Evolutionary conservation across 1,140 invertebrate species (phyloP).

Genomic region (Homarus americanus): DNA sequence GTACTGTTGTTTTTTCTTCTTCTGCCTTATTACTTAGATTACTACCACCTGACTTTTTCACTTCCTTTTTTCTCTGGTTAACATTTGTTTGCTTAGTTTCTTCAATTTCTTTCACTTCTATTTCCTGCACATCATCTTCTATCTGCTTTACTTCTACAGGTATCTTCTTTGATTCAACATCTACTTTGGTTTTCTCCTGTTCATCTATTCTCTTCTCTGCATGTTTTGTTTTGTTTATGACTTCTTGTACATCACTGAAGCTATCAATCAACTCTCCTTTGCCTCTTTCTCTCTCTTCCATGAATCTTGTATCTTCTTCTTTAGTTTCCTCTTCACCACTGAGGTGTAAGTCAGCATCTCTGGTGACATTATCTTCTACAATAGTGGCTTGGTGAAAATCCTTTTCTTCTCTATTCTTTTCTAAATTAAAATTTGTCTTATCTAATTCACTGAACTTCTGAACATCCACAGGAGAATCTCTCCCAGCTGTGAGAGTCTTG

Average conservation of each 20-base stretch:
- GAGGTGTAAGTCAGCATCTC: neutral
- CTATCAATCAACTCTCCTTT: neutral
- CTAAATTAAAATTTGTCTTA: neutral
- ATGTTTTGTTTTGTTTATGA: neutral
- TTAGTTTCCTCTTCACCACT: neutral
- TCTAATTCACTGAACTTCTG: neutral
- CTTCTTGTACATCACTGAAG: neutral
- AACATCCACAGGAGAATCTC: neutral
- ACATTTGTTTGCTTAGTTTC: neutral
- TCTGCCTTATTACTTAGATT: neutral
- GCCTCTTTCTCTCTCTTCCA: neutral
- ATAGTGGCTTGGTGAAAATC: neutral
- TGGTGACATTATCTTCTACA: conserved; percentile 1
- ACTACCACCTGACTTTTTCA: neutral
- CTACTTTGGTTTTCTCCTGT: neutral
- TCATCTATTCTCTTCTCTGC: neutral
- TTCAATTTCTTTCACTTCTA: conserved; percentile 17
- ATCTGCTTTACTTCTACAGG: neutral
- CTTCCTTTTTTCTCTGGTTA: neutral
- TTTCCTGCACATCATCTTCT: neutral
- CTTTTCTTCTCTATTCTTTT: neutral
- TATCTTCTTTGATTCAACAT: neutral
- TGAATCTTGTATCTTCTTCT: neutral
- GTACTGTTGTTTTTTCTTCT: neutral
- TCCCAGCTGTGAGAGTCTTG: neutral